Conservation (phyloP, 2,888 invertebrate species). For the Pollenia angustigena region DNA sequence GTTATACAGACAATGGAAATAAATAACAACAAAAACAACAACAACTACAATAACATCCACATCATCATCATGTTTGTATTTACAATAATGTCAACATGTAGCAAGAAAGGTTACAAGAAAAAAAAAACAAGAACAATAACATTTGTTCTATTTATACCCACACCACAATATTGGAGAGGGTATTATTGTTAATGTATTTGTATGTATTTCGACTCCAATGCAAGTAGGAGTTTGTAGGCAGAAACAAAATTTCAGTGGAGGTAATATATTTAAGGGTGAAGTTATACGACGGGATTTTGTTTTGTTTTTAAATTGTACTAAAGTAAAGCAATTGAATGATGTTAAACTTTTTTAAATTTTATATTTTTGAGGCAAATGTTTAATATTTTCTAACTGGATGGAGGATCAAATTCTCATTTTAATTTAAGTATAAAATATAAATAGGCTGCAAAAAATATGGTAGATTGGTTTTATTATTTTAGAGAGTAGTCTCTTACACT, state of each 20-base stretch:
- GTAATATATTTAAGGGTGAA: slow-evolving; percentile 10
- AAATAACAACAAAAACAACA: slow-evolving; percentile 47
- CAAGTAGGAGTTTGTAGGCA: not conserved
- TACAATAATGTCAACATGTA: slow-evolving; percentile 66
- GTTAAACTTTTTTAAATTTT: too few species aligned
- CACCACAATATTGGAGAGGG: too few species aligned
- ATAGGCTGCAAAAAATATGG: too few species aligned
- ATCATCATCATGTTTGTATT: slow-evolving; percentile 59
- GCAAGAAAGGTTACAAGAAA: slow-evolving; percentile 16
- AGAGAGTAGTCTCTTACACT: too few species aligned
- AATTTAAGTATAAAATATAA: too few species aligned
- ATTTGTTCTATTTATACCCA: slow-evolving; percentile 26
- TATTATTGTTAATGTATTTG: slow-evolving; percentile 27
- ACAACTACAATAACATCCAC: slow-evolving; percentile 27
- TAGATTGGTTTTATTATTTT: too few species aligned
- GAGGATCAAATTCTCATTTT: too few species aligned
- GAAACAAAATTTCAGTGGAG: not conserved
- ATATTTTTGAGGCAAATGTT: too few species aligned
- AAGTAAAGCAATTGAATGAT: too few species aligned
- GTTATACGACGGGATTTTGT: not conserved
- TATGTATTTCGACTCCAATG: not conserved
- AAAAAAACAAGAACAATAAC: slow-evolving; percentile 50
- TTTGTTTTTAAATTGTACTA: not conserved
- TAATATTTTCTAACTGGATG: too few species aligned
- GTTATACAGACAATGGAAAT: not conserved